Evolutionary conservation across 2,113 vertebrate species (phyloP), one percentile per base, ranked within the genome.

Genomic region (Istiophorus platypterus): DNA sequence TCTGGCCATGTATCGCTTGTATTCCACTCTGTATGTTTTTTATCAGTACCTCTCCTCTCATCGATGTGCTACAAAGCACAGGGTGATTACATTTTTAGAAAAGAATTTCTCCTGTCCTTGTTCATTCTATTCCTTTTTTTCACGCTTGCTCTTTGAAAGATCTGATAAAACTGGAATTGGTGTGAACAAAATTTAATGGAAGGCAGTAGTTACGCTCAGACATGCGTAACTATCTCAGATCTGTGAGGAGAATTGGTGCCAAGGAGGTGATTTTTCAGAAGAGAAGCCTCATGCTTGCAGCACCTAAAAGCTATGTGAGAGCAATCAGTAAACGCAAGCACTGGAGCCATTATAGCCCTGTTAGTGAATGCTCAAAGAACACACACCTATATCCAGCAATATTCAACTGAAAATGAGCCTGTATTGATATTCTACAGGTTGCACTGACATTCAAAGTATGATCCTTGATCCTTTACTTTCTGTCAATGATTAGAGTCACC

Each of bases 141-240:
- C 29, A 64, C 1, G 1, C 41, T 31, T 42, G 72, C 14, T 15
- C 54, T 71, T 34, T 63, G 17, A 37, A 11, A 7, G 26, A 87
- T 82, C 58, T 49, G 54, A 89, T 84, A 49, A 80, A 70, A 2
- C 18, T 18, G 39, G 24, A 62, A 82, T 61, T 54, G 41, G 52
- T 45, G 37, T 59, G 77, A 79, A 74, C 34, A 74, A 76, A 56
- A 83, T 15, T 77, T 31, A 76, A 67, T 58, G 17, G 45, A 67
- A 67, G 64, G 49, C 52, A 45, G 42, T 17, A 59, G 27, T 31
- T 71, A 56, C 27, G 47, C 15, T 15, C 34, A 69, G 70, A 72
- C 13, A 51, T 42, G 61, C 10, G 61, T 26, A 67, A 71, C 65
- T 73, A 80, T 72, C 52, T 58, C 71, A 74, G 58, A 85, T 72